phyloP scores from a whole-genome alignment of 2,888 invertebrate genomes.

The Ophion slaviceki region DNA sequence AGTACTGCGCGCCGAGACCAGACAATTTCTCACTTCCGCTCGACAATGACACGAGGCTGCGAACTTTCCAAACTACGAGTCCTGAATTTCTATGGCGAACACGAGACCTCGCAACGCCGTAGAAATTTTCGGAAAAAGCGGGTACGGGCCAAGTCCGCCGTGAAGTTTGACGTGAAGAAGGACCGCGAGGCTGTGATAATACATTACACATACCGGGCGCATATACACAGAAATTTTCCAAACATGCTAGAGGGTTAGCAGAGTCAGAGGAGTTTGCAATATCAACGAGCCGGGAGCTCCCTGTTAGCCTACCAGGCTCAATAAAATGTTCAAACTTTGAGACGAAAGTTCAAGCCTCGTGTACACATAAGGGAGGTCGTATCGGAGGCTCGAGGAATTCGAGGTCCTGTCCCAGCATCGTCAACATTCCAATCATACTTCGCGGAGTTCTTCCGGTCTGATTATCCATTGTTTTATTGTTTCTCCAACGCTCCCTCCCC shows the following conservation, averaged over 20 bases:
- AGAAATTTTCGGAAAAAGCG: conserved; percentile 27
- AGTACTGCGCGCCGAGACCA: conserved; percentile 8
- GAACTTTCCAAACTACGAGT: conserved; percentile 46
- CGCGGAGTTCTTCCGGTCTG: conserved; percentile 31
- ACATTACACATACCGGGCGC: not conserved
- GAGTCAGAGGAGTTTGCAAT: conserved; percentile 8
- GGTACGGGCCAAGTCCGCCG: not conserved
- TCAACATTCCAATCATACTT: conserved; percentile 71
- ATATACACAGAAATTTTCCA: conserved; percentile 17
- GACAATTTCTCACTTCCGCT: conserved; percentile 27
- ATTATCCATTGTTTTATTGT: conserved; percentile 59
- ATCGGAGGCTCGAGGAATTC: conserved; percentile 29
- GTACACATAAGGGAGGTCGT: not conserved
- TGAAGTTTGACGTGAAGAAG: conserved; percentile 41
- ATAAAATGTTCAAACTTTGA: conserved; percentile 64
- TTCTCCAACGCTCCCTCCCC: conserved; percentile 17
- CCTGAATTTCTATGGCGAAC: conserved; percentile 43
- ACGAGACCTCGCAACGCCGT: conserved; percentile 27
- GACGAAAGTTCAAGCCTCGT: conserved; percentile 39
- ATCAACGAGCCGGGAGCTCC: conserved; percentile 35
- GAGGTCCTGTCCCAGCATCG: conserved; percentile 52
- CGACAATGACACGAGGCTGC: conserved; percentile 27
- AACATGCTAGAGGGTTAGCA: conserved; percentile 3
- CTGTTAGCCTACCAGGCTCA: conserved; percentile 35
- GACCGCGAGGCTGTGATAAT: conserved; percentile 15